Percentiles rank a stretch among this genome's conserved stretches.
These are phyloP conservation scores for Atrina japonica DNA, from an alignment of 2,888 invertebrate species.

Conservation along the genomic window DNA sequence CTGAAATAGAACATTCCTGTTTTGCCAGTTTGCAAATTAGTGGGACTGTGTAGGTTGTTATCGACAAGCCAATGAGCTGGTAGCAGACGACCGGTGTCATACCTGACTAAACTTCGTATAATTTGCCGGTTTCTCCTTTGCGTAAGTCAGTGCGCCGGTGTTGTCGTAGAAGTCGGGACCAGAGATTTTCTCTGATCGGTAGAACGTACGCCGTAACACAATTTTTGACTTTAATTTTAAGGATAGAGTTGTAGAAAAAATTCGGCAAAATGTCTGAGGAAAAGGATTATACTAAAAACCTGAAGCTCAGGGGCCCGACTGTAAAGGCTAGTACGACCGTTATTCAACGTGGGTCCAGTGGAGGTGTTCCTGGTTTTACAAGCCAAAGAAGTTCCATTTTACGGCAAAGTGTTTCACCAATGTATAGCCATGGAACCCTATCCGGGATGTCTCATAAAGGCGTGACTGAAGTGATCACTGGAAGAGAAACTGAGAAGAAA, in stretches of 20 bases:
- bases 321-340: slow-evolving; percentile 23
- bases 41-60: slow-evolving; percentile 31
- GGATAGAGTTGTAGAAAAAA: slow-evolving; percentile 12
- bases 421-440: slow-evolving; percentile 52
- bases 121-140: no score
- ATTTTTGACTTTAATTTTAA: no score
- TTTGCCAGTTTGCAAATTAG: slow-evolving; percentile 56
- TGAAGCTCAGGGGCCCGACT: slow-evolving; percentile 26
- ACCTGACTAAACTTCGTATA: slow-evolving; percentile 30
- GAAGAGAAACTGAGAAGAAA: slow-evolving; percentile 81
- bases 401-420: slow-evolving; percentile 24
- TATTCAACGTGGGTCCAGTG: slow-evolving; percentile 33
- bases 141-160: no score
- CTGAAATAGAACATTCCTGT: slow-evolving; percentile 35
- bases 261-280: slow-evolving; percentile 34
- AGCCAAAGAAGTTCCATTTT: slow-evolving; percentile 17
- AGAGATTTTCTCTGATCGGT: no score
- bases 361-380: not conserved
- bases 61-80: slow-evolving; percentile 47
- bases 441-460: slow-evolving; percentile 67
- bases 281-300: slow-evolving; percentile 23
- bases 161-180: not conserved
- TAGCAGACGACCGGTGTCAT: slow-evolving; percentile 39
- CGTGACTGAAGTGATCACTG: slow-evolving; percentile 80
- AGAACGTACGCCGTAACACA: no score